phyloP scores from a whole-genome alignment of 2,797 vertebrate genomes.

The Discoglossus pictus region DNA sequence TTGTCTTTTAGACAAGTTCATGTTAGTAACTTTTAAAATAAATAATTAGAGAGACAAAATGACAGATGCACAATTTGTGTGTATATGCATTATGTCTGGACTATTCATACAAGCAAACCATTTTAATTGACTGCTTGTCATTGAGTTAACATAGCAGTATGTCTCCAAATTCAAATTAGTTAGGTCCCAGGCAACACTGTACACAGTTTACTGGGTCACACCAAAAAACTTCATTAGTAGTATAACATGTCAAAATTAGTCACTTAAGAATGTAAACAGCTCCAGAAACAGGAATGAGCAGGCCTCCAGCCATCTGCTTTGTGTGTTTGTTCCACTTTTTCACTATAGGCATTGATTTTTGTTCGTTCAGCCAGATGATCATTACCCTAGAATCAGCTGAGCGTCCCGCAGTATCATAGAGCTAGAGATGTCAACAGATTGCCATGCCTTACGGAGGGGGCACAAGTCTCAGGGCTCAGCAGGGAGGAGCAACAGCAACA shows the following conservation, averaged over 20 bases:
- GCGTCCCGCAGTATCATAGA: slow-evolving; percentile 62
- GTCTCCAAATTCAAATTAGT: slow-evolving; percentile 41
- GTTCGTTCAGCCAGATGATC: slow-evolving; percentile 69
- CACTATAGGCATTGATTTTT: slow-evolving; percentile 63
- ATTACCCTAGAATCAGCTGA: slow-evolving; percentile 62
- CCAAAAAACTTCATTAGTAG: slow-evolving; percentile 61
- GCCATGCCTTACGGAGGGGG: slow-evolving; percentile 65
- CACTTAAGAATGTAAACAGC: slow-evolving; percentile 71
- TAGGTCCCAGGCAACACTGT: slow-evolving; percentile 37
- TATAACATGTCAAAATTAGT: slow-evolving; percentile 71
- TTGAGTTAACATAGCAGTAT: slow-evolving; percentile 27
- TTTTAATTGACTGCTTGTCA: slow-evolving; percentile 51
- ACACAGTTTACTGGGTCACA: slow-evolving; percentile 62
- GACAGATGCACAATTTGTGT: too few relatives aligned
- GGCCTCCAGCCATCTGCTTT: slow-evolving; percentile 72
- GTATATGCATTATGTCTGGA: too few relatives aligned
- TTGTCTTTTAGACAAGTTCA: too few relatives aligned
- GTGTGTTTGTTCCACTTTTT: slow-evolving; percentile 55
- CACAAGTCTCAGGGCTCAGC: slow-evolving; percentile 59
- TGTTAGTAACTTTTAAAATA: too few relatives aligned
- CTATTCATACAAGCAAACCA: not conserved
- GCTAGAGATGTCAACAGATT: slow-evolving; percentile 72
- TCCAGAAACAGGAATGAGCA: slow-evolving; percentile 62
- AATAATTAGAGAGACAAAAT: too few relatives aligned
- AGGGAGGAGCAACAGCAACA: slow-evolving; percentile 79